Base-by-base conservation (phyloP, 2,888 invertebrate species). In the Erebia aethiops region DNA sequence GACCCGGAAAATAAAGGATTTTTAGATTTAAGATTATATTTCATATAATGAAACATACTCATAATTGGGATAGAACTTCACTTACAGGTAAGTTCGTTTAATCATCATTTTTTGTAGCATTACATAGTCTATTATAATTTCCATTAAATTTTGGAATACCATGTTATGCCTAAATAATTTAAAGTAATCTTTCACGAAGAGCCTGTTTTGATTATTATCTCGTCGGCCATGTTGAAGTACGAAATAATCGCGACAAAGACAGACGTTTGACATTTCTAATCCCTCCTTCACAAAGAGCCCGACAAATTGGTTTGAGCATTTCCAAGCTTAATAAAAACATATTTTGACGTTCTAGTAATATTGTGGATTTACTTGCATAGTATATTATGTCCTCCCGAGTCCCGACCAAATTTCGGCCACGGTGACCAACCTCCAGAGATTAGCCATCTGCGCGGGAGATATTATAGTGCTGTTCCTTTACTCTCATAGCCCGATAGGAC, bases 251-350 rank as follows among this genome's bases (percentile, higher is more conserved):
- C 67, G 16, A 71, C 69, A 71, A 58, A 60, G 71, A 69, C 69
- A 69, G 69, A 69, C 71, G 46, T 73, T 69, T 73, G 73, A 73
- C 73, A 73, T 64, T 57, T 61, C 65, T 73, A 73, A 73, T 73
- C 73, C 69, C 69, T 69, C 51, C 63, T 52, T 54, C 57, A 73
- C 69, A 71, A 69, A 73, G 56, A 56, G 26, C 69, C 46, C 63
- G 67, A 67, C 41, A 71, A 71, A 73, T 71, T 71, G 71, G 67
- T 71, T 67, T 63, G 58, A 58, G 68, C 54, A 49, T 21, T 46
- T 63, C 21, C n/a, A 56, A 66, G 43, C 21, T 41, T 35, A 35
- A 51, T 35, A 66, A 13, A 66, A 43, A 56, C 16, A 51, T 26
- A 35, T 35, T 35, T 26, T 13, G 26, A 57, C 56, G 13, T 16